Conservation (phyloP, 2,797 vertebrate species). For the Cynopterus sphinx region DNA sequence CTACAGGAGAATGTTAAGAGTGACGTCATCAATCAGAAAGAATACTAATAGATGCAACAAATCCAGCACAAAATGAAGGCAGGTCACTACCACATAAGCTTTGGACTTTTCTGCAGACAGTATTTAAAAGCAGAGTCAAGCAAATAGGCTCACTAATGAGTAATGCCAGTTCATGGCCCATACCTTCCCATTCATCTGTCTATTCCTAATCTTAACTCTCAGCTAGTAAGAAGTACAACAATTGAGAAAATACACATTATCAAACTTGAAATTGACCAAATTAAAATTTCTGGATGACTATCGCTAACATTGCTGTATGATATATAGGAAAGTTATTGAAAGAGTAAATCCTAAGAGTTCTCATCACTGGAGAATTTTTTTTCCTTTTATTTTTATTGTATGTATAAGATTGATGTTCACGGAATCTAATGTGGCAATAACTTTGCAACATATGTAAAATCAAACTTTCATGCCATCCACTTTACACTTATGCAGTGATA, state of each 20-base stretch:
- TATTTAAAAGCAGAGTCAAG: not conserved
- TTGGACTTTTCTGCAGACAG: not conserved
- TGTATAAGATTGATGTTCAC: not conserved
- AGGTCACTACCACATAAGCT: accelerated
- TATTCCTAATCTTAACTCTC: not conserved
- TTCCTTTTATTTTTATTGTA: not conserved
- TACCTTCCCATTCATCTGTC: not conserved
- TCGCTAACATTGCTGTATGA: not conserved
- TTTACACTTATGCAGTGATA: not conserved
- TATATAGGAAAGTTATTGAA: not conserved
- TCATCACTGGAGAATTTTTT: not conserved
- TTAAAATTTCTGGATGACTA: not conserved
- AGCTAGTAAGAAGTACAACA: not conserved
- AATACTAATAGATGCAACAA: not conserved
- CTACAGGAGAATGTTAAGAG: not conserved
- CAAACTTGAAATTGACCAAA: not conserved
- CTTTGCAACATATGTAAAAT: not conserved
- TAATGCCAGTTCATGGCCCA: not conserved
- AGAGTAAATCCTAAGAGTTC: not conserved
- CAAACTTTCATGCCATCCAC: not conserved
- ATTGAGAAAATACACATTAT: not conserved
- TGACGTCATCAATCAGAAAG: too few relatives aligned
- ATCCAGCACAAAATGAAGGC: not conserved
- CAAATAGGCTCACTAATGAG: not conserved
- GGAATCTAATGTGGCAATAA: not conserved